Conservation (phyloP, 2,113 vertebrate genomes). For the Pterocles burchelli region DNA sequence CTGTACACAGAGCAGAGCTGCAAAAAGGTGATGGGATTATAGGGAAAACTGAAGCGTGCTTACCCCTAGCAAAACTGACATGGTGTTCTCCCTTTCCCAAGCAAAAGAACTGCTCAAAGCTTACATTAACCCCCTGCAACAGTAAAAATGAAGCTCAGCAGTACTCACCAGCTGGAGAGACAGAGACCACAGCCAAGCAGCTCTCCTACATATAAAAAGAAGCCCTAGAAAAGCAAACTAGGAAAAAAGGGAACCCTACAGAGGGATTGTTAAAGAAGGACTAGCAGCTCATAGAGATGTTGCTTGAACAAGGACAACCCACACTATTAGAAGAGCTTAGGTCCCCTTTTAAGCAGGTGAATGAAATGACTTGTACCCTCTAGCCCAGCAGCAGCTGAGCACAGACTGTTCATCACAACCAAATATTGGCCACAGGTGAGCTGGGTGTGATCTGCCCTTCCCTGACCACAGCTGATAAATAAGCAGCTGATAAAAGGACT, state of each 20-base stretch:
- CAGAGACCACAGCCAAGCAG: not conserved
- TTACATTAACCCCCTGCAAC: not conserved
- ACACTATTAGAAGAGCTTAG: not conserved
- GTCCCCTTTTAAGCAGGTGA: not conserved
- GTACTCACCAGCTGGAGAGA: not conserved
- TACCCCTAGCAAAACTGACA: not conserved
- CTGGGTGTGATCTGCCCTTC: not conserved
- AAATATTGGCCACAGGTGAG: not conserved
- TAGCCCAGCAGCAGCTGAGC: not conserved
- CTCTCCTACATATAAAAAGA: not conserved
- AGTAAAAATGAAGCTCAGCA: not conserved
- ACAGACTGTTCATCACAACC: not conserved
- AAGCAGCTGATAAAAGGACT: not conserved
- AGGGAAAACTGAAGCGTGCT: not conserved
- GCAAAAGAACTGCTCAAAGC: not conserved
- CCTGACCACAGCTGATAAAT: not conserved
- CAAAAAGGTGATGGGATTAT: not conserved
- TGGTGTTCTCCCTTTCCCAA: not conserved
- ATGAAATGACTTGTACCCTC: not conserved
- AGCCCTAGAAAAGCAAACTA: slow-evolving; percentile 6
- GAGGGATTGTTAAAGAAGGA: not conserved
- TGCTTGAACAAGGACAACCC: not conserved
- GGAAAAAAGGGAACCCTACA: not conserved
- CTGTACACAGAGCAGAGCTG: not conserved
- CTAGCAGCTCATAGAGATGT: not conserved